Percentiles rank a stretch among this genome's conserved stretches.
phyloP scores from a whole-genome alignment of 2,888 invertebrate genomes.

The Physocephala rufipes region DNA sequence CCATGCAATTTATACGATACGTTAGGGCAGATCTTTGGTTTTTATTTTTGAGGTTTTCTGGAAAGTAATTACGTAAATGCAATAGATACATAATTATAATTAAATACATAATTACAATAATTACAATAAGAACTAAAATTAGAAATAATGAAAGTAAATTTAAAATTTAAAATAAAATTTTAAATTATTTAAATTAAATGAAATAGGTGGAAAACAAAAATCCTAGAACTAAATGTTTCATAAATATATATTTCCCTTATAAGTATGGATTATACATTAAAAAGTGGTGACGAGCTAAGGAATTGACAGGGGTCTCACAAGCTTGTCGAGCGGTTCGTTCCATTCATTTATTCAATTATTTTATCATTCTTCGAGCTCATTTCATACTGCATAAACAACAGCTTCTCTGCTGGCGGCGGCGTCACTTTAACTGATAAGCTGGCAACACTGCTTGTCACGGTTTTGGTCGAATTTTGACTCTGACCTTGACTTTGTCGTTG shows the following conservation, averaged over 20 bases:
- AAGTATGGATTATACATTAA: too few relatives aligned
- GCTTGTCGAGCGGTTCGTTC: background rate
- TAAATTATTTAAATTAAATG: too few relatives aligned
- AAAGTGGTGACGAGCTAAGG: too few relatives aligned
- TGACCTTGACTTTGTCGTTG: slow-evolving; percentile 64
- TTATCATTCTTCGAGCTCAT: slow-evolving; percentile 4
- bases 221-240: too few relatives aligned
- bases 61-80: slow-evolving; percentile 8
- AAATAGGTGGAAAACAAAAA: too few relatives aligned
- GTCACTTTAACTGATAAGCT: slow-evolving; percentile 55
- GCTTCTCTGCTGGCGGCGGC: slow-evolving; percentile 53
- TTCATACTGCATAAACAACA: slow-evolving; percentile 49
- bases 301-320: too few relatives aligned
- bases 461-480: slow-evolving; percentile 64
- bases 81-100: too few relatives aligned
- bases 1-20: too few relatives aligned
- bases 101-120: background rate
- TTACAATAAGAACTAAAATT: slow-evolving; percentile 1
- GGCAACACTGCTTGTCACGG: slow-evolving; percentile 60
- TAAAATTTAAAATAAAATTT: too few relatives aligned
- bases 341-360: background rate
- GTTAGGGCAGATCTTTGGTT: slow-evolving; percentile 19
- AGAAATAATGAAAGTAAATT: too few relatives aligned
- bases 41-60: slow-evolving; percentile 14
- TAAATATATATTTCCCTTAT: too few relatives aligned